Base-by-base conservation (phyloP, 2,797 vertebrate species). In the Alcedo atthis region DNA sequence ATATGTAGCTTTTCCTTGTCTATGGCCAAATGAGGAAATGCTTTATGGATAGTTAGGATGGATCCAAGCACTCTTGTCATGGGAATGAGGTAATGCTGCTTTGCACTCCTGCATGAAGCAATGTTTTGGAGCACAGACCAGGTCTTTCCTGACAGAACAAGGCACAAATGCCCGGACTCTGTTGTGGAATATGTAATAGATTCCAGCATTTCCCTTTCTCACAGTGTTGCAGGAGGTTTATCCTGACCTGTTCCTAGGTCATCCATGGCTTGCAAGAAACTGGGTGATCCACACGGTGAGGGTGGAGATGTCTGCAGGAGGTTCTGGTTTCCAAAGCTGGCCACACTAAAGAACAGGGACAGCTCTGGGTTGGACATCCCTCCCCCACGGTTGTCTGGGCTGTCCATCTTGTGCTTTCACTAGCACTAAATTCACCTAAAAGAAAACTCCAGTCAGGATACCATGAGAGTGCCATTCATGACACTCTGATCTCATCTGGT, bases 401-500 rank as follows among this genome's bases (percentile, higher is more conserved):
- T 82, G 15, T 51, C 68, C 2, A 0, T 85, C 81, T 83, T 28
- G 3, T 15, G 3, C 26, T 45, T 85, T 54, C 64, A 51, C 16
- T 32, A 22, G 32, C 15, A 25, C 40, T 40, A 46, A 69, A 66
- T 49, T 85, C 43, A 59, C 48, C 73, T 25, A 18, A 71, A 66
- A 85, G 62, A 32, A 61, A 82, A 28, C n/a, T 87, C 81, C 49
- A 8, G 35, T 66, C 89, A 87, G 92, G 71, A 42, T 53, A 55
- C 58, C 11, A 1, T 28, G 40, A 80, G 85, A 40, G 71, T 93
- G 86, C 66, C 33, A 54, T 40, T 92, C 59, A 28, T 2, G 15
- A 55, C 61, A 87, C 58, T 70, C 76, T 78, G 73, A 62, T 89
- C 94, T 87, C 59, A 83, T 89, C 81, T 93, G 69, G 73, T 85